Base-by-base conservation (phyloP, 2,113 vertebrate genomes). In the Rhagologus leucostigma region DNA sequence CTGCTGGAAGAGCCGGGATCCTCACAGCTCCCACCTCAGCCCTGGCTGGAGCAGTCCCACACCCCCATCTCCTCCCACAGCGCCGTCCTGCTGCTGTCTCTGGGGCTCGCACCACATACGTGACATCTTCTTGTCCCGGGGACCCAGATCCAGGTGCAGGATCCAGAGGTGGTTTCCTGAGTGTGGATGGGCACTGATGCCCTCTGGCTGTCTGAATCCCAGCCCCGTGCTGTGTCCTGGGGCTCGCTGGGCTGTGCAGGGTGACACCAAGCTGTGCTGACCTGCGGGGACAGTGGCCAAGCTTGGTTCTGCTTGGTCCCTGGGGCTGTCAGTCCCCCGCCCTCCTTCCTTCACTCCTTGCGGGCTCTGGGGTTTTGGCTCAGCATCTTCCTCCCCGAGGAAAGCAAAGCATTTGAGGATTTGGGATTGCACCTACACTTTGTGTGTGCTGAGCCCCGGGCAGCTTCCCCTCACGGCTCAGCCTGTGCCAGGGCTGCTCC, bases 101-200 rank as follows among this genome's bases (percentile, higher is more conserved):
- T 39, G 5, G 23, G 6, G 16, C 4, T 68, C 3, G 0, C 32
- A 18, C 17, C n/a, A 33, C 35, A 41, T 22, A 13, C 2, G 1
- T 32, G 26, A 27, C 26, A 60, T 32, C 39, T 24, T 37, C 44
- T 41, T 41, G 16, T 84, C 8, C 62, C 33, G 57, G 53, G 80
- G 5, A 21, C 41, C 14, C 81, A 62, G 41, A 60, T 29, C 16
- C 1, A 4, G 23, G 2, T 10, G 11, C 56, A 64, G 67, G 82
- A 46, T 71, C 2, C 4, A 64, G 22, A 16, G 35, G 59, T 50
- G 52, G 9, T 39, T 67, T 62, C 35, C 23, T 24, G 79, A 35
- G 30, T 14, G 17, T 10, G 9, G n/a, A 24, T 3, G 27, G 75
- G 57, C 4, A 6, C 27, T 27, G 78, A 11, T 57, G 46, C 32